Evolutionary conservation across 1,140 invertebrate genomes (phyloP), one percentile per base, ranked within the genome.

Genomic region (Choristoneura fumiferana): DNA sequence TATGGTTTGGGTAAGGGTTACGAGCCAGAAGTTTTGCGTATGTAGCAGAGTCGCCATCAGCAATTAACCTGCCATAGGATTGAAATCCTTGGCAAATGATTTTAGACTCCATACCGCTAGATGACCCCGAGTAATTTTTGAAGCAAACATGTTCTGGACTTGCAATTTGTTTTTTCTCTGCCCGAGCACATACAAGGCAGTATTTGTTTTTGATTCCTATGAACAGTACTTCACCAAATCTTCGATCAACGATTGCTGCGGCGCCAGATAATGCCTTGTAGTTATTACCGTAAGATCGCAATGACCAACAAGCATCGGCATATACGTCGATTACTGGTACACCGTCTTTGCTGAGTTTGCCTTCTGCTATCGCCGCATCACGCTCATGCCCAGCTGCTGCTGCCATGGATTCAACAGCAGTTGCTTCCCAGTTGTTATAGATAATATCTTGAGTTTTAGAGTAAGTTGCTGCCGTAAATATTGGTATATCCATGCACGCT

Each of bases 121-220:
- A 37, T 37, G 35, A 37, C 3, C 35, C 35, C 1, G 1, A 1
- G n/a, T 4, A 37, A 9, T 37, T 37, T 37, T 37, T 37, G 9
- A 10, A 37, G n/a, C 35, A 37, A 2, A 4, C 9, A 12, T 37
- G 35, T 8, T 40, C n/a, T 43, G n/a, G n/a, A n/a, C 29, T 57
- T 5, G 58, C 43, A 13, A 10, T 45, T 29, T 52, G 29, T 67
- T 58, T 60, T 6, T 60, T 60, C 61, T 70, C 18, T 6, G 71
- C 70, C 10, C 55, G 57, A 5, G 54, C 55, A 59, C 84, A 89
- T 15, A 76, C 67, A 4, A 58, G 57, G 54, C 85, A 91, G 63
- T 72, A 81, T 66, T 86, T 89, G 49, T 85, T 87, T 57, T 79
- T 60, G 0, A 87, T 63, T 3, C 68, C 79, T 18, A 84, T 55